Base-by-base conservation (phyloP, 2,888 invertebrate genomes). In the Brenthis hecate region DNA sequence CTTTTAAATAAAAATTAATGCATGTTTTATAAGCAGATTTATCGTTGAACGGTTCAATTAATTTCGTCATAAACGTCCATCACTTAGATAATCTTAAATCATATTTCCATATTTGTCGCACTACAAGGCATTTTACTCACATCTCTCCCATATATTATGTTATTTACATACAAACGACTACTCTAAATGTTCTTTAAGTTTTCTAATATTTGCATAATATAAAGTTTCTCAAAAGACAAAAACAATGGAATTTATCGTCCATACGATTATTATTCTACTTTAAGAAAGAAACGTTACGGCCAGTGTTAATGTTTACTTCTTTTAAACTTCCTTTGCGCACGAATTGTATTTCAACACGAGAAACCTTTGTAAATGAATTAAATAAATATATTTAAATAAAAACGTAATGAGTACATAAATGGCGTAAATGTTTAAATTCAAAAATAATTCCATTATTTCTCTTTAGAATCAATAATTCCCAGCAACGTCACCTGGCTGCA, bases 71-170 rank as follows among this genome's bases (percentile, higher is more conserved):
- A 19, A 58, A 32, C 53, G 64, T 65, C 13, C 54, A 68, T 68
- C 64, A 68, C 19, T 68, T 48, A 68, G 56, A 57, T 32, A 57
- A 32, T 47, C 23, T 28, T 64, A 68, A 68, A 68, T 68, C 68
- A 68, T 63, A 63, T 32, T 48, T 47, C 68, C 62, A 68, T 68
- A 68, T 68, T 57, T 48, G 56, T 53, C 62, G 48, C 62, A 56
- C 4, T 16, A 63, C 50, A 23, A 55, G 19, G 43, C 61, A 36
- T 36, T 62, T 53, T 43, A 53, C 50, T 2, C 36, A 62, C 6
- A 28, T 62, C 61, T 53, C 32, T 36, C 13, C 53, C 51, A 62
- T 62, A 51, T 43, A 62, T 62, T 32, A 32, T 62, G 1, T n/a
- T 51, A 61, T 61, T 61, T 16, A 14, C 61, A 61, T 61, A 51